Evolutionary conservation across 2,113 vertebrate species (phyloP).

Genomic region (Anoplopoma fimbria): DNA sequence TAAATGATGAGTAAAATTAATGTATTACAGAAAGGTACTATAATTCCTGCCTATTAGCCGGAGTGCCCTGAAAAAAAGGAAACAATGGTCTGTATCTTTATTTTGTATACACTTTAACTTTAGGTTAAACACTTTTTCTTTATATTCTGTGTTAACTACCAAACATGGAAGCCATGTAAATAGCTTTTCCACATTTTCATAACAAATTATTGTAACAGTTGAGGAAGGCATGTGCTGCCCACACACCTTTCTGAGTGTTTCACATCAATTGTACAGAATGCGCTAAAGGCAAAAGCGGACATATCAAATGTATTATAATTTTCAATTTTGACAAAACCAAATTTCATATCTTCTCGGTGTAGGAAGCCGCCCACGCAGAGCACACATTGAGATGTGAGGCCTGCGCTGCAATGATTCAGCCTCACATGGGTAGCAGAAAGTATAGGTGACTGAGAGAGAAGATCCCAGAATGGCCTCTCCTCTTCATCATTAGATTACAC

Average conservation of each 20-base stretch:
- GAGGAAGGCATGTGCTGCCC: constrained; percentile 40
- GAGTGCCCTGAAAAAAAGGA: background rate
- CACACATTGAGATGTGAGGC: constrained; percentile 24
- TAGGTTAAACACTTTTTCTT: constrained; percentile 1
- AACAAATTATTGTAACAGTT: constrained; percentile 37
- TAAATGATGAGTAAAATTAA: background rate
- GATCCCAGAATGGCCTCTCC: background rate
- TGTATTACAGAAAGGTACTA: background rate
- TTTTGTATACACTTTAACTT: background rate
- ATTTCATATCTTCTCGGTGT: constrained; percentile 34
- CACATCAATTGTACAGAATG: constrained; percentile 47
- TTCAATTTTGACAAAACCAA: constrained; percentile 62
- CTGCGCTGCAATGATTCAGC: constrained; percentile 34
- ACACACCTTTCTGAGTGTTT: constrained; percentile 44
- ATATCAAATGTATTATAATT: constrained; percentile 66
- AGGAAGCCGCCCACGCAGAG: constrained; percentile 51
- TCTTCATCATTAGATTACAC: constrained; percentile 2
- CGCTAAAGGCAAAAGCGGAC: constrained; percentile 52
- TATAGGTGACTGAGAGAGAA: constrained; percentile 9
- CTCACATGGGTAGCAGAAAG: background rate
- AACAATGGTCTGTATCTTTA: background rate
- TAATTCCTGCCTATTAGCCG: constrained; percentile 30
- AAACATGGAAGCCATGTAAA: constrained; percentile 28
- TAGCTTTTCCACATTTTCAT: constrained; percentile 28
- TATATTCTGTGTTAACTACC: constrained; percentile 1